These are phyloP conservation scores for Chelonoidis abingdonii DNA, from an alignment of 2,113 vertebrate genomes.

Conservation along the genomic window DNA sequence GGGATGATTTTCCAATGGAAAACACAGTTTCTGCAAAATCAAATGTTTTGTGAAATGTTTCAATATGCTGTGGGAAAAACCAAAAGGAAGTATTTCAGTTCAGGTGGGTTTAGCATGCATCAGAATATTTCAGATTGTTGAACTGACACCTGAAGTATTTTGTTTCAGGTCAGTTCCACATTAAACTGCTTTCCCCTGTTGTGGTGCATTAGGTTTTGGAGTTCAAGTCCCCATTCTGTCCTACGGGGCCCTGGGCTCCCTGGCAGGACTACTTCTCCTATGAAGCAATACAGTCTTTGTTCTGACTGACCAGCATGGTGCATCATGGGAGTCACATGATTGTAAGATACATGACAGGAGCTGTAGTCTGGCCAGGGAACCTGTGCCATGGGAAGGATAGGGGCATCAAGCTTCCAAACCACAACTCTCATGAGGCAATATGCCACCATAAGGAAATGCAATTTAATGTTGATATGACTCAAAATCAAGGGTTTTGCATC, in stretches of 20 bases:
- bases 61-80: background rate
- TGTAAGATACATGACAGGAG: background rate
- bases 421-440: background rate
- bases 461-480: background rate
- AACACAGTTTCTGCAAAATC: background rate
- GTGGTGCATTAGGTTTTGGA: background rate
- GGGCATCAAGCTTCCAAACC: background rate
- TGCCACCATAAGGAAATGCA: background rate
- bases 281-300: background rate
- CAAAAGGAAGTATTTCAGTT: background rate
- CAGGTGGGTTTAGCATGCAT: background rate
- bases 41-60: background rate
- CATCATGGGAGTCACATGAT: background rate
- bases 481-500: background rate
- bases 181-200: background rate
- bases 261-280: background rate
- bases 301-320: background rate
- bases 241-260: background rate
- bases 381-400: background rate
- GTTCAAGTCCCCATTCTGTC: background rate
- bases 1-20: background rate
- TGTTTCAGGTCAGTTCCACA: background rate
- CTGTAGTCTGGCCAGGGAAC: background rate
- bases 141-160: background rate
- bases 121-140: background rate